Evolutionary conservation across 2,797 vertebrate species (phyloP), one percentile per base, ranked within the genome.

Genomic region (Huso huso): DNA sequence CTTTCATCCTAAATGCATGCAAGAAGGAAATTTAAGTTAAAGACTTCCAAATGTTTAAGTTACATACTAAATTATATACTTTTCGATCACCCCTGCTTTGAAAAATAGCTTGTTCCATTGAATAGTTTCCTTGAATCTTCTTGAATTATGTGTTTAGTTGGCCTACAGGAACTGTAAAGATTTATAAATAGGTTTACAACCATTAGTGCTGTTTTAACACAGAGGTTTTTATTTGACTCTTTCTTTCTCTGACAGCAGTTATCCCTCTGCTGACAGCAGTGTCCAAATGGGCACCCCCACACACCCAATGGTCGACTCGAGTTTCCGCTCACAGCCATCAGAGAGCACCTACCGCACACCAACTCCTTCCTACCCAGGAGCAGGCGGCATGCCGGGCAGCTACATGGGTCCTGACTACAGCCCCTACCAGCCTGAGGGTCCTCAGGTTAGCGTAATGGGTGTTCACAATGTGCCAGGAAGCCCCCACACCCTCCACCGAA

Each of bases 401-500:
- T 90, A 87, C 13, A 51, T 77, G 51, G 74, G 76, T 62, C 81
- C 90, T 0, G 91, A 92, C 66, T 83, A 87, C 53, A 79, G 81
- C 0, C 73, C 59, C 0, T 84, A 88, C 1, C 69, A 70, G 6
- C 79, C 81, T 49, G 78, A 88, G 57, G 77, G 79, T 11, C 63
- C 83, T 6, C 92, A 90, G 67, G 75, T 86, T 61, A 83, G 68
- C 0, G 82, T 79, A 81, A 69, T 87, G 75, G 85, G 90, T 7
- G 70, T 77, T 12, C 86, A 87, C 0, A 48, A 71, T 0, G 67
- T 86, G 7, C 86, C 90, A 0, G 90, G 84, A 57, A 91, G 91
- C 77, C 90, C 90, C 7, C 86, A 83, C 68, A 88, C 91, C 3
- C 89, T 95, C 62, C 95, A 97, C 77, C 89, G 95, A 84, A 97